phyloP scores from a whole-genome alignment of 2,797 vertebrate genomes.

The Chelon auratus region DNA sequence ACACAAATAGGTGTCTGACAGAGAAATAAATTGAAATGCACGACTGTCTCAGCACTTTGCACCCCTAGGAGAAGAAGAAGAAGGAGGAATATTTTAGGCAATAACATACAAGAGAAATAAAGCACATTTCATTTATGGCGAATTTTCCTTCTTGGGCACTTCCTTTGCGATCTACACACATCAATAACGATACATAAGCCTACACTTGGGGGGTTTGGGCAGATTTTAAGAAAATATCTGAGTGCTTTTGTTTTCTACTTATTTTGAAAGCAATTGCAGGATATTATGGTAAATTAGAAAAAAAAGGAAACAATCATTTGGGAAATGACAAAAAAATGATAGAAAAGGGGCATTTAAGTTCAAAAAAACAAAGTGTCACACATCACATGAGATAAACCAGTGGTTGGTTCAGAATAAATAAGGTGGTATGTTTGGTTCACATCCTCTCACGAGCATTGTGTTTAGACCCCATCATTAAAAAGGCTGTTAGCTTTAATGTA shows the following conservation, averaged over 20 bases:
- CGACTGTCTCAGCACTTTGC: slow-evolving; percentile 50
- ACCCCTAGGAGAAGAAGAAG: slow-evolving; percentile 24
- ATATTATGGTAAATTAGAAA: slow-evolving; percentile 13
- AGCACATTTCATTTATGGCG: slow-evolving; percentile 63
- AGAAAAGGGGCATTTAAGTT: background rate
- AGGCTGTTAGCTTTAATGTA: slow-evolving; percentile 44
- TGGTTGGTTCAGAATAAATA: slow-evolving; percentile 57
- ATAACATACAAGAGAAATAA: slow-evolving; percentile 52
- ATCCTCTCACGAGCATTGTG: slow-evolving; percentile 31
- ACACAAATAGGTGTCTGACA: slow-evolving; percentile 38
- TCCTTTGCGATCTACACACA: slow-evolving; percentile 43
- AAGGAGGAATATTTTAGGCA: slow-evolving; percentile 46
- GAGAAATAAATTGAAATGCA: slow-evolving; percentile 36
- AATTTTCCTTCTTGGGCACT: slow-evolving; percentile 70
- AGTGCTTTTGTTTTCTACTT: slow-evolving; percentile 4
- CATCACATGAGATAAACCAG: slow-evolving; percentile 33
- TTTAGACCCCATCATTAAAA: slow-evolving; percentile 37
- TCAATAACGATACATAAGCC: slow-evolving; percentile 16
- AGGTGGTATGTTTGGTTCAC: slow-evolving; percentile 56
- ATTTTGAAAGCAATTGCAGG: slow-evolving; percentile 48
- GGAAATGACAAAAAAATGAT: slow-evolving; percentile 6
- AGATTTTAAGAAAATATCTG: background rate
- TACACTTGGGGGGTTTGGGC: slow-evolving; percentile 8
- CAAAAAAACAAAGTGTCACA: slow-evolving; percentile 30
- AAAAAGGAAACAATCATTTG: background rate